Conservation (phyloP, 2,888 invertebrate genomes). For the Eretmocerus hayati region DNA sequence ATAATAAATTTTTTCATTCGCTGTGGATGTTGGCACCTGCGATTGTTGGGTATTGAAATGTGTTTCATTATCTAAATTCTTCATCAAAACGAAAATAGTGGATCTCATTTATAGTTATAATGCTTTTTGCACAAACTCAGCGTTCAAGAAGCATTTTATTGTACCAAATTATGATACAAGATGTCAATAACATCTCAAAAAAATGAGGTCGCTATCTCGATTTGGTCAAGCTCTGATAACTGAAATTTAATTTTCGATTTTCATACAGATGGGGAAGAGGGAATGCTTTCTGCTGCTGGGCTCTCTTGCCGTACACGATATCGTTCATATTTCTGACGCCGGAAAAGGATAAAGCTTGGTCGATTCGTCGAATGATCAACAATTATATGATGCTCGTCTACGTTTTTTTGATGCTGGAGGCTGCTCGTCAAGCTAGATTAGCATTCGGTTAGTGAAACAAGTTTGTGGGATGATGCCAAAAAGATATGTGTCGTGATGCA, state of each 20-base stretch:
- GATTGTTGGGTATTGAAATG: conserved; percentile 29
- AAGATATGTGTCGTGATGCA: too few relatives aligned
- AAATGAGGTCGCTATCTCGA: too few relatives aligned
- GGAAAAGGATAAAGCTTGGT: conserved; percentile 30
- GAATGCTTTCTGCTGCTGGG: conserved; percentile 27
- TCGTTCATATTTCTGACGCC: conserved; percentile 25
- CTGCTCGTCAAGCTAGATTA: conserved; percentile 25
- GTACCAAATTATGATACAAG: too few relatives aligned
- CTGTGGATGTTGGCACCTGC: conserved; percentile 27
- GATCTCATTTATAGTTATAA: too few relatives aligned
- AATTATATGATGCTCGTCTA: conserved; percentile 34
- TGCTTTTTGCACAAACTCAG: too few relatives aligned
- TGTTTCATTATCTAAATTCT: too few relatives aligned
- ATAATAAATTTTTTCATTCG: conserved; percentile 11
- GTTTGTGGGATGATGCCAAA: too few relatives aligned
- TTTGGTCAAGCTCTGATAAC: too few relatives aligned
- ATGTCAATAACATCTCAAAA: too few relatives aligned
- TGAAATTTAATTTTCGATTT: not conserved
- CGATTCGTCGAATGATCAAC: conserved; percentile 26
- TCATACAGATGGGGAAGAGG: conserved; percentile 21
- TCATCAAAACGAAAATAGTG: too few relatives aligned
- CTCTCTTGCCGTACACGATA: conserved; percentile 29
- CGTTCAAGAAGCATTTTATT: too few relatives aligned
- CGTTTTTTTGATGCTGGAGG: conserved; percentile 31
- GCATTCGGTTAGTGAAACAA: too few relatives aligned